Conservation (phyloP, 2,888 invertebrate genomes). For the Encarsia formosa region DNA sequence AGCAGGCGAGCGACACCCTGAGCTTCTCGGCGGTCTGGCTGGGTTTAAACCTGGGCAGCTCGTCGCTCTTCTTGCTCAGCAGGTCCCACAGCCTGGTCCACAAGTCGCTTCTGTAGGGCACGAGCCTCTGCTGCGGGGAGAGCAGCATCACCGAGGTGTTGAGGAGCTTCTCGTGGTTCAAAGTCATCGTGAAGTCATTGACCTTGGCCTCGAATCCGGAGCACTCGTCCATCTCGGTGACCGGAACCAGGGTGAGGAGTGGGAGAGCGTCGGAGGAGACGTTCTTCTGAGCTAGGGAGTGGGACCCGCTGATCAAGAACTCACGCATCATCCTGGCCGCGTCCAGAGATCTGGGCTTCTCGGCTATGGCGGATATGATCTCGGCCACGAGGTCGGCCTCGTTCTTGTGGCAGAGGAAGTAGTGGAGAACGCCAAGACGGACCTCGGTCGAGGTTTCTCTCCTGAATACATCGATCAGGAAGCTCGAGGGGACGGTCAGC, state of each 20-base stretch:
- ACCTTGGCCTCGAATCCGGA: conserved; percentile 63
- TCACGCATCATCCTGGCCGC: conserved; percentile 73
- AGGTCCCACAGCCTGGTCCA: conserved; percentile 81
- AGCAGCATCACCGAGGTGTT: conserved; percentile 79
- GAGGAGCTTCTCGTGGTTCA: conserved; percentile 73
- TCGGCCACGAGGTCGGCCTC: conserved; percentile 73
- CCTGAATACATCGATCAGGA: conserved; percentile 67
- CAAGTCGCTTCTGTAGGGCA: conserved; percentile 76
- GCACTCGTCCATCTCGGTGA: conserved; percentile 61
- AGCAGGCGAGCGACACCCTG: conserved; percentile 75
- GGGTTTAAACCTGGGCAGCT: conserved; percentile 62
- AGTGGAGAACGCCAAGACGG: conserved; percentile 76
- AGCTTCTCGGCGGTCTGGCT: conserved; percentile 73
- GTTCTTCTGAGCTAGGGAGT: conserved; percentile 67
- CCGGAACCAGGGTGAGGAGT: conserved; percentile 67
- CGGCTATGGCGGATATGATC: conserved; percentile 61
- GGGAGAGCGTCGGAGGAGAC: conserved; percentile 67
- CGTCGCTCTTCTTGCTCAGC: conserved; percentile 60
- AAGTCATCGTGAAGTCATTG: conserved; percentile 58
- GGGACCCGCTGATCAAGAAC: conserved; percentile 72
- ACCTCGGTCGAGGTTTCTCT: conserved; percentile 66
- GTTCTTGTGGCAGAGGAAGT: conserved; percentile 72
- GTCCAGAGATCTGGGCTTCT: conserved; percentile 60
- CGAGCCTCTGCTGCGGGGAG: conserved; percentile 76
- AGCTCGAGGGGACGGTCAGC: conserved; percentile 62